Evolutionary conservation across 2,888 invertebrate species (phyloP), one percentile per base, ranked within the genome.

Genomic region (Folsomia manolachei): DNA sequence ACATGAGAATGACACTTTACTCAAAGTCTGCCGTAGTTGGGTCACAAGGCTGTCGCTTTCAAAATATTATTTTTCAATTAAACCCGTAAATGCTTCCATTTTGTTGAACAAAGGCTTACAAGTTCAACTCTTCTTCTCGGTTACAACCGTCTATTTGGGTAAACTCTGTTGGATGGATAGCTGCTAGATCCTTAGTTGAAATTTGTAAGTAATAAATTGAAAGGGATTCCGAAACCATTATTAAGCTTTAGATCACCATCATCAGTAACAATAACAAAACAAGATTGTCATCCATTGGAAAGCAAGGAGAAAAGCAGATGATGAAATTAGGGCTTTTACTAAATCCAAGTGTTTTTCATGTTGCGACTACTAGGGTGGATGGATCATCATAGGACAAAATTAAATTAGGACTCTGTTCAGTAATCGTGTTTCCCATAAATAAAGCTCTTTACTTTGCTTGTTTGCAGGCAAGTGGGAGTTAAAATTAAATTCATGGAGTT

Each of bases 41-140:
- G n/a, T n/a, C 39, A 39, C 39, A 39, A 56, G 56, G n/a, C 56
- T 39, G 39, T 23, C 66, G 23, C 24, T 77, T 74, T 78, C 79
- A 79, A 80, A 80, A 80, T 80, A 80, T 80, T 80, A 80, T 80
- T 80, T 80, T 80, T 80, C 80, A 80, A 80, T 80, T 80, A 80
- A 77, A 72, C 71, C 61, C 68, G 69, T 67, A 67, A 67, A 67
- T 67, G 67, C 67, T 67, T 51, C 56, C 18, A 25, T 67, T 53
- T 53, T 53, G 27, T 60, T 26, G 2, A 56, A 56, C 56, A 56
- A 56, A 56, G 56, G 56, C 56, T 56, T n/a, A 19, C 56, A 21
- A 56, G 56, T 19, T 56, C 56, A 56, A 56, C 56, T 56, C 56
- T n/a, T n/a, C 21, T 56, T 56, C 56, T 56, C 39, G 39, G 39